Evolutionary conservation across 2,113 vertebrate species (phyloP).

Genomic region (Bubo blakistoni): DNA sequence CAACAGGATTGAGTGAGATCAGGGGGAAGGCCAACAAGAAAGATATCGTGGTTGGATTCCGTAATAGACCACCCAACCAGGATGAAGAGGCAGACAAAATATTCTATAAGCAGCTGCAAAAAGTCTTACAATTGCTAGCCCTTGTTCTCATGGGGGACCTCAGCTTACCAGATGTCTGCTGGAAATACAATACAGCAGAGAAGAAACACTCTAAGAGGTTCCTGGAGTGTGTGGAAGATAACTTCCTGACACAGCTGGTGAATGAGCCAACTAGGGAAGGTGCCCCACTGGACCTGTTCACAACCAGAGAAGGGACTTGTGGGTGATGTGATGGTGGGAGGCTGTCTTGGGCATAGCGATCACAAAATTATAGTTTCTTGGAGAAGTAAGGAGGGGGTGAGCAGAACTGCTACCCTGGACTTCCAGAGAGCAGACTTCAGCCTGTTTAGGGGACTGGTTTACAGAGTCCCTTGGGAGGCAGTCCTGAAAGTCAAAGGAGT

Average conservation of each 20-base stretch:
- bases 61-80: background rate
- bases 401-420: background rate
- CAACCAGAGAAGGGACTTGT: background rate
- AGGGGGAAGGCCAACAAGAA: background rate
- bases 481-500: background rate
- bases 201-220: background rate
- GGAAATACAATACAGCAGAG: background rate
- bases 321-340: background rate
- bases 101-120: no score
- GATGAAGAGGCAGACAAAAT: no score
- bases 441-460: background rate
- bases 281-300: no score
- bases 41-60: background rate
- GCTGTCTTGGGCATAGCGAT: background rate
- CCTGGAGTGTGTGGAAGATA: background rate
- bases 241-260: no score
- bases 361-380: background rate
- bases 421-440: background rate
- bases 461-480: no score
- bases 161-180: background rate
- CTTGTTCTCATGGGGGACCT: background rate
- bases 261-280: no score
- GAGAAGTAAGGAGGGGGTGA: background rate
- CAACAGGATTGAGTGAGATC: background rate
- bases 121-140: no score